Evolutionary conservation across 2,888 invertebrate species (phyloP).

Genomic region (Furcula furcula): DNA sequence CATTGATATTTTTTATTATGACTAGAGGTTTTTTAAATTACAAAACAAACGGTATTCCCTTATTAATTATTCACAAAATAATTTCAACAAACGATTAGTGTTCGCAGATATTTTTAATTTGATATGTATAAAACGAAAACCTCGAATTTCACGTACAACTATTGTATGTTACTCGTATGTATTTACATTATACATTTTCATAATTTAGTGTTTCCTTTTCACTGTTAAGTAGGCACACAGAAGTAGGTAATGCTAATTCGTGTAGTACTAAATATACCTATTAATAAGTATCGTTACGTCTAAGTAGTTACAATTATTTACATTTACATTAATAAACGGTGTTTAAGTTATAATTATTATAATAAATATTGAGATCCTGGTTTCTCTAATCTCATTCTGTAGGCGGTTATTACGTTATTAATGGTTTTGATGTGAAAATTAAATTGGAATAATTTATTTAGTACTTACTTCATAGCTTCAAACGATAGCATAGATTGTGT

Average conservation of each 20-base stretch:
- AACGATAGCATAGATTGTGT: too few relatives aligned
- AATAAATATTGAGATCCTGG: slow-evolving; percentile 74
- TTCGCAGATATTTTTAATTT: slow-evolving; percentile 60
- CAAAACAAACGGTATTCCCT: slow-evolving; percentile 77
- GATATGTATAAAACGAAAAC: slow-evolving; percentile 80
- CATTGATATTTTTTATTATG: slow-evolving; percentile 84
- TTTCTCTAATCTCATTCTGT: slow-evolving; percentile 72
- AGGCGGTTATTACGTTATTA: slow-evolving; percentile 38
- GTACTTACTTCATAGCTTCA: too few relatives aligned
- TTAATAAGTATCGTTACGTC: slow-evolving; percentile 38
- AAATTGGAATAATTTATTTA: too few relatives aligned
- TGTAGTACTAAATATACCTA: slow-evolving; percentile 44
- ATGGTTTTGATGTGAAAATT: slow-evolving; percentile 10
- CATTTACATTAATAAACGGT: slow-evolving; percentile 44
- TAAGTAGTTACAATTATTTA: slow-evolving; percentile 58
- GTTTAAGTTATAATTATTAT: slow-evolving; percentile 60
- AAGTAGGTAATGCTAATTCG: slow-evolving; percentile 50
- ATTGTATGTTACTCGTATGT: slow-evolving; percentile 36
- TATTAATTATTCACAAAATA: slow-evolving; percentile 61
- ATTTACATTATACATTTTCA: slow-evolving; percentile 45
- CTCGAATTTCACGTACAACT: slow-evolving; percentile 47
- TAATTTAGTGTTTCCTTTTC: slow-evolving; percentile 43
- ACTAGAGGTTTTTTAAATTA: slow-evolving; percentile 87
- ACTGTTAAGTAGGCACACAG: slow-evolving; percentile 68
- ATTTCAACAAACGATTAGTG: slow-evolving; percentile 51